Base-by-base conservation (phyloP, 2,113 vertebrate genomes). In the Burhinus oedicnemus region DNA sequence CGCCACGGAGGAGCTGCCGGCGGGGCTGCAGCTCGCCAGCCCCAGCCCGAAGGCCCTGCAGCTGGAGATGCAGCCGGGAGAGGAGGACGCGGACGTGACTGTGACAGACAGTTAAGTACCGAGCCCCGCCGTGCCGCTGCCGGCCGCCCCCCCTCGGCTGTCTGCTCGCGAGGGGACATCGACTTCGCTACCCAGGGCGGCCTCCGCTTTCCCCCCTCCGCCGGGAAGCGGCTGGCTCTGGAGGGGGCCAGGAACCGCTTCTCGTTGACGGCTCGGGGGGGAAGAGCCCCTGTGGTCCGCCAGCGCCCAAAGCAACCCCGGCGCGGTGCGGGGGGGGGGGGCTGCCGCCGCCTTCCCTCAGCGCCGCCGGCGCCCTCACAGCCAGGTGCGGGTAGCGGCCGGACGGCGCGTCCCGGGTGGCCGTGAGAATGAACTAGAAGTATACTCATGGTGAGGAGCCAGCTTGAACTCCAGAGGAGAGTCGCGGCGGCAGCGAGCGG, bases 71-170 rank as follows among this genome's bases (percentile, higher is more conserved):
- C 87, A 38, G 47, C 47, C 38, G 6, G 71, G 91, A 2, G 58
- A 89, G 44, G 58, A 87, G 47, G 80, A 61, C 26, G 79, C 76
- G 3, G 82, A 71, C 22, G 32, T 96, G 36, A 74, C 68, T 1
- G 70, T 91, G 86, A 94, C 88, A 17, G 84, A 97, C 68, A 51
- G 95, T 97, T 49, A 95, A 79, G 95, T 90, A 45, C 12, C 17
- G 23, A 52, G 79, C 45, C 25, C 12, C 15, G 30, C 25, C 25
- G 65, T 23, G 62, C 27, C 8, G 36, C 40, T 38, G 81, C 80
- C 40, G 57, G 23, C n/a, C 17, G 34, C 54, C 34, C n/a, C 21
- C 25, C 16, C 34, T 8, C 42, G 18, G 32, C 27, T 21, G 18
- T 15, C 30, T 34, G 7, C 34, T 38, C 23, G n/a, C 49, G 12